These are phyloP conservation scores for Bucorvus abyssinicus DNA, from an alignment of 2,797 vertebrate species.

Conservation along the genomic window DNA sequence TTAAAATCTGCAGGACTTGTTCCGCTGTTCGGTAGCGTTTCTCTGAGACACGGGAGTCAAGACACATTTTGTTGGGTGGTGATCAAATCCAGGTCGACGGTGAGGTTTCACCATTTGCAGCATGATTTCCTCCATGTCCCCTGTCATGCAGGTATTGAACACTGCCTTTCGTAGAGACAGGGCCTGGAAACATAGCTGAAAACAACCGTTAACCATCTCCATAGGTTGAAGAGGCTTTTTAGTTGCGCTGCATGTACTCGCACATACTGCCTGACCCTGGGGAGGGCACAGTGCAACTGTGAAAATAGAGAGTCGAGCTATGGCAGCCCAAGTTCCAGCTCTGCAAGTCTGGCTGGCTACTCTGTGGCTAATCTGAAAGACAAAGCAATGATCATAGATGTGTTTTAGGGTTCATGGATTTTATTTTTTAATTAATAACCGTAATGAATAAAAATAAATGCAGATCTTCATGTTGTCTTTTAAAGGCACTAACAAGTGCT, in stretches of 20 bases:
- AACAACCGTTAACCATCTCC: neutral
- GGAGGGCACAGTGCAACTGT: neutral
- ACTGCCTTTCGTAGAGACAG: neutral
- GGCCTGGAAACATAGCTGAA: neutral
- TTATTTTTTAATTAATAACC: neutral
- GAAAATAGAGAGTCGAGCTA: fast-evolving
- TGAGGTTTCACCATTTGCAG: neutral
- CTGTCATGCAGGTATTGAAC: fast-evolving
- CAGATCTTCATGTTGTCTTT: neutral
- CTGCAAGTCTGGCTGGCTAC: neutral
- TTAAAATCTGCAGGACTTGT: neutral
- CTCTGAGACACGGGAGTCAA: neutral
- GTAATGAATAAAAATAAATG: neutral
- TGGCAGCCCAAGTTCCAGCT: neutral
- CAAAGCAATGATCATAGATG: neutral
- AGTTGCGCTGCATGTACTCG: neutral
- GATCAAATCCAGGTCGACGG: fast-evolving
- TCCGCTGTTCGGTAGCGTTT: neutral
- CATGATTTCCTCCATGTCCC: fast-evolving
- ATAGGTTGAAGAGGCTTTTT: neutral
- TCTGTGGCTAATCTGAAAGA: neutral
- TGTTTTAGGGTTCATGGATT: neutral
- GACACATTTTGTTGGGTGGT: neutral
- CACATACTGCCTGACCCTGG: fast-evolving
- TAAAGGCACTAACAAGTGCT: neutral